These are phyloP conservation scores for Machimus atricapillus DNA, from an alignment of 2,888 invertebrate genomes.

Conservation along the genomic window DNA sequence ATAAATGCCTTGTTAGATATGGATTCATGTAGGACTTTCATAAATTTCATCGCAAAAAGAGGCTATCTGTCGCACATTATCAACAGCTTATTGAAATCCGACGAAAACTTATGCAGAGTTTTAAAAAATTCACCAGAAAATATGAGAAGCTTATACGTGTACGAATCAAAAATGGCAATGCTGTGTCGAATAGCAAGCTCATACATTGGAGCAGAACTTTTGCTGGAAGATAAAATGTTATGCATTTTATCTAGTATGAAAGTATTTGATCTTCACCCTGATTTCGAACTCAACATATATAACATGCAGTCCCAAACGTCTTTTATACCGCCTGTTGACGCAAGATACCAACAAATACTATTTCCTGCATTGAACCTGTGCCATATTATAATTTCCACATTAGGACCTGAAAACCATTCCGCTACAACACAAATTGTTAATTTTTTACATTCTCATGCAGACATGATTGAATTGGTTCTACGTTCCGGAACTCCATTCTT, in stretches of 20 bases:
- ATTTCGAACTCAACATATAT: constrained; percentile 62
- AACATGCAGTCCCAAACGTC: constrained; percentile 48
- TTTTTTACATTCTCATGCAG: constrained; percentile 81
- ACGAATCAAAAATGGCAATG: constrained; percentile 86
- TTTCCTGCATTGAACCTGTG: constrained; percentile 83
- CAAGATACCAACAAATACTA: constrained; percentile 82
- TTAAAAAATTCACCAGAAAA: constrained; percentile 72
- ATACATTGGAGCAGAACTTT: constrained; percentile 70
- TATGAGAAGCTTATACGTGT: constrained; percentile 81
- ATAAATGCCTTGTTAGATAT: constrained; percentile 80
- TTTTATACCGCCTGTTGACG: constrained; percentile 70
- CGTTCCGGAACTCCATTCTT: constrained; percentile 73
- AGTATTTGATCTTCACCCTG: constrained; percentile 78
- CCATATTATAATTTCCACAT: constrained; percentile 79
- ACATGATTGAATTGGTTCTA: constrained; percentile 80
- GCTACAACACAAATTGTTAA: constrained; percentile 82
- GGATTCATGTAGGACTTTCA: constrained; percentile 74
- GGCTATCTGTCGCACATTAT: constrained; percentile 84
- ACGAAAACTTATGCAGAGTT: constrained; percentile 71
- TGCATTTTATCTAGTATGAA: constrained; percentile 72
- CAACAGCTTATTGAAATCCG: constrained; percentile 79
- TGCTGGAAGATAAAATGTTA: constrained; percentile 69
- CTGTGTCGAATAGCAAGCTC: constrained; percentile 74
- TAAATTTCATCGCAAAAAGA: constrained; percentile 68
- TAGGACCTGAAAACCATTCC: constrained; percentile 84